These are phyloP conservation scores for Cyclopterus lumpus DNA, from an alignment of 2,797 vertebrate genomes.

Conservation along the genomic window DNA sequence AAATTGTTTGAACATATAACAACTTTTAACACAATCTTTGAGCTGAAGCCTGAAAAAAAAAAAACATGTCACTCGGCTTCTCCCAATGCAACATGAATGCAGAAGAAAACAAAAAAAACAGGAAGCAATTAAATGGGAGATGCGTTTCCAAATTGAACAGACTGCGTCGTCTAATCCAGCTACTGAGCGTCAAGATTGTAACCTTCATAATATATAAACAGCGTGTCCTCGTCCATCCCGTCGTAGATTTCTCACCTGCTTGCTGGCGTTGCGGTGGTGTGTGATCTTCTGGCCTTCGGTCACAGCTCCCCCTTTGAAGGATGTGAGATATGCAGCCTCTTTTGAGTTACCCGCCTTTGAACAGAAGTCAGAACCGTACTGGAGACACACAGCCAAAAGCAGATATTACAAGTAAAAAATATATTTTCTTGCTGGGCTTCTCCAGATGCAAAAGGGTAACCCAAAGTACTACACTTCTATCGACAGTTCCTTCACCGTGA, in stretches of 20 bases:
- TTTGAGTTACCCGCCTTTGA: slow-evolving; percentile 76
- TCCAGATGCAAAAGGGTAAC: neutral
- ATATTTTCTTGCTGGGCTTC: too few relatives aligned
- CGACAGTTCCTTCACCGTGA: neutral
- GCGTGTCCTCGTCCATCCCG: rapidly evolving
- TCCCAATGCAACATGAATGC: neutral
- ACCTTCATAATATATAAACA: neutral
- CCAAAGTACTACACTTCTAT: neutral
- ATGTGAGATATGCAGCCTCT: slow-evolving; percentile 81
- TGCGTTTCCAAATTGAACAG: too few relatives aligned
- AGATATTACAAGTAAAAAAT: neutral
- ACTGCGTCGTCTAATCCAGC: too few relatives aligned
- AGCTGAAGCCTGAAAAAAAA: neutral
- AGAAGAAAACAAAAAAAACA: neutral
- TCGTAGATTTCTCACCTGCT: slow-evolving; percentile 45
- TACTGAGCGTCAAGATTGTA: neutral
- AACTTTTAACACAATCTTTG: neutral
- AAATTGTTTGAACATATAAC: neutral
- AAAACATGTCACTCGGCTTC: neutral
- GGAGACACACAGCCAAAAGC: slow-evolving; percentile 33
- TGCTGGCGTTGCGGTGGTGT: slow-evolving; percentile 8
- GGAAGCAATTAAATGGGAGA: too few relatives aligned
- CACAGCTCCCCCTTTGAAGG: slow-evolving; percentile 79
- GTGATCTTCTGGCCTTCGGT: slow-evolving; percentile 36
- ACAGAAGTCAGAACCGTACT: slow-evolving; percentile 88